Evolutionary conservation across 2,113 vertebrate species (phyloP).

Genomic region (Tupaia chinensis): DNA sequence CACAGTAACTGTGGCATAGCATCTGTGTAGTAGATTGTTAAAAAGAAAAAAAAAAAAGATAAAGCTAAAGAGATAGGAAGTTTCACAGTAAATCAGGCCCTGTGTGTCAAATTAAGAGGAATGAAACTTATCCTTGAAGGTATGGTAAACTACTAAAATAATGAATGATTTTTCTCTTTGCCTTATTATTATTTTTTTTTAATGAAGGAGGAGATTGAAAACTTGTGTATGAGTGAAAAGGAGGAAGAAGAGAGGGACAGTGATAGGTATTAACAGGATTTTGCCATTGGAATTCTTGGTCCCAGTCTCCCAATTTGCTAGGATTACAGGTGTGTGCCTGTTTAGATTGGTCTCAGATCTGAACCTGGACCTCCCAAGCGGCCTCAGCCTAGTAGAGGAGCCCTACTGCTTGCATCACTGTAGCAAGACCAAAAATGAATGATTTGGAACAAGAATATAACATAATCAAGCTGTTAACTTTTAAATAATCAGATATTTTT

Average conservation of each 20-base stretch:
- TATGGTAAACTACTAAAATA: neutral
- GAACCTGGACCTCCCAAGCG: too few relatives aligned
- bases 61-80: neutral
- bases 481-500: constrained; percentile 28
- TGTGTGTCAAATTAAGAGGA: constrained; percentile 17
- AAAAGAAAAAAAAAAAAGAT: neutral
- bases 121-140: neutral
- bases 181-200: too few relatives aligned
- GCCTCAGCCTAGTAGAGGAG: too few relatives aligned
- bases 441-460: constrained; percentile 15
- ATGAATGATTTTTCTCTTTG: constrained; percentile 16
- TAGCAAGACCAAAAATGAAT: neutral
- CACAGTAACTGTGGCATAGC: neutral
- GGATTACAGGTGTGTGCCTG: too few relatives aligned
- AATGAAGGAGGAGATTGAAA: too few relatives aligned
- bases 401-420: too few relatives aligned
- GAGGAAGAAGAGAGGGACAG: too few relatives aligned
- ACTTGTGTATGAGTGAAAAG: too few relatives aligned
- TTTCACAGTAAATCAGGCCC: neutral
- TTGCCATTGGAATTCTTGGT: too few relatives aligned
- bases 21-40: neutral
- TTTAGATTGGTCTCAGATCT: too few relatives aligned
- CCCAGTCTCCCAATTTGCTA: too few relatives aligned
- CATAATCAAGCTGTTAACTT: neutral
- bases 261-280: too few relatives aligned